Evolutionary conservation across 2,113 vertebrate genomes (phyloP).

Genomic region (Gambusia affinis): DNA sequence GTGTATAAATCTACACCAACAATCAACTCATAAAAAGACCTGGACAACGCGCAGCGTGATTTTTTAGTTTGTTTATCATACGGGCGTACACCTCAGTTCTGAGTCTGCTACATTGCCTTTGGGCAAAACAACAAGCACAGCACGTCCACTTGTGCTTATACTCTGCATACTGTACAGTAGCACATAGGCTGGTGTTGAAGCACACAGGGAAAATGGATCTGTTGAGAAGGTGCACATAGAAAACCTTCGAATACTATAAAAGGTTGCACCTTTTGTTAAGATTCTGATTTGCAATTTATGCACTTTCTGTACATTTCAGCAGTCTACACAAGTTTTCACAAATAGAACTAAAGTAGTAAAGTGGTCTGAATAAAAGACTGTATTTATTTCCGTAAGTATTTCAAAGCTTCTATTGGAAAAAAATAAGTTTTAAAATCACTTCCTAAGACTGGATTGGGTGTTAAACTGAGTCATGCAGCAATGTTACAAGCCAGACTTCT

Average conservation of each 20-base stretch:
- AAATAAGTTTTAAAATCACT: no score
- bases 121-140: constrained; percentile 35
- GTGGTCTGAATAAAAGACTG: no score
- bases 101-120: constrained; percentile 29
- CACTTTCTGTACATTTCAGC: no score
- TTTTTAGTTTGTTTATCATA: constrained; percentile 17
- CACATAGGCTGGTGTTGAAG: background rate
- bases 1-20: constrained; percentile 42
- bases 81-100: constrained; percentile 17
- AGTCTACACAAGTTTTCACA: no score
- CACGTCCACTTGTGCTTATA: background rate
- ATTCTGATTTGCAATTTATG: no score
- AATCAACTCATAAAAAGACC: constrained; percentile 39
- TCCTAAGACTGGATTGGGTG: no score
- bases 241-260: background rate
- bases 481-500: background rate
- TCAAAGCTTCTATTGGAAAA: no score
- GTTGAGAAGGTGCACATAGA: background rate
- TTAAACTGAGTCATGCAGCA: background rate
- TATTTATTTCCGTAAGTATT: no score
- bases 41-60: constrained; percentile 39
- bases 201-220: background rate
- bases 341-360: no score
- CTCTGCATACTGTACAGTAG: constrained; percentile 21
- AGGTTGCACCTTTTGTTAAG: background rate